Base-by-base conservation (phyloP, 2,113 vertebrate genomes). In the Phalacrocorax brasilianus region DNA sequence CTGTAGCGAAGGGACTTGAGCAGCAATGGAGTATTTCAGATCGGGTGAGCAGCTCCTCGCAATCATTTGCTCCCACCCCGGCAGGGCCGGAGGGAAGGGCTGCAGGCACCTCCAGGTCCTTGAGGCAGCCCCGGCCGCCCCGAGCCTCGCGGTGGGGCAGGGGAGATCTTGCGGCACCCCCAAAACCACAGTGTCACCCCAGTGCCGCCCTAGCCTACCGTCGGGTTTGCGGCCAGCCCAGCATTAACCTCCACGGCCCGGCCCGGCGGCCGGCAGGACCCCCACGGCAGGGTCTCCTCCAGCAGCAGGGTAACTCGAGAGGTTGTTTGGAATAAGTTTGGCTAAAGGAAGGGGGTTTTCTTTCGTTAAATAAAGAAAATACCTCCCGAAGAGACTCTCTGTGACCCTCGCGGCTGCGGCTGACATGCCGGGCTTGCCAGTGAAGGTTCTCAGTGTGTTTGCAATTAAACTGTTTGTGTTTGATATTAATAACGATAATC, bases 401-500 rank as follows among this genome's bases (percentile, higher is more conserved):
- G 84, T 97, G 97, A 97, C 95, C 97, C 86, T 82, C n/a, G 63
- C 40, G 82, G 92, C 93, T 95, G 19, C 76, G 59, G 78, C 90
- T 97, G 94, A 94, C 86, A 72, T 90, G 74, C 81, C 42, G 77
- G 83, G 85, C 84, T 97, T 97, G 89, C 85, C 66, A 68, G 40
- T 67, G 95, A 94, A 96, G 91, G 92, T 94, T 80, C 59, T 93
- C 91, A 40, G 93, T 95, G 92, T 97, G 95, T 96, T 98, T 97
- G 96, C 97, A 96, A 97, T 97, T 97, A 94, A 95, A 91, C 73
- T 97, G 93, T 97, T 98, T 98, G 97, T 92, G 82, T 97, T 98
- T 94, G 94, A 97, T 98, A 98, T 97, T 98, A 97, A 98, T 97
- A 96, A 97, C 83, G 96, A 97, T 97, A 97, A 98, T 97, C 96